Evolutionary conservation across 2,888 invertebrate species (phyloP), one percentile per base, ranked within the genome.

Genomic region (Cordilura impudica): DNA sequence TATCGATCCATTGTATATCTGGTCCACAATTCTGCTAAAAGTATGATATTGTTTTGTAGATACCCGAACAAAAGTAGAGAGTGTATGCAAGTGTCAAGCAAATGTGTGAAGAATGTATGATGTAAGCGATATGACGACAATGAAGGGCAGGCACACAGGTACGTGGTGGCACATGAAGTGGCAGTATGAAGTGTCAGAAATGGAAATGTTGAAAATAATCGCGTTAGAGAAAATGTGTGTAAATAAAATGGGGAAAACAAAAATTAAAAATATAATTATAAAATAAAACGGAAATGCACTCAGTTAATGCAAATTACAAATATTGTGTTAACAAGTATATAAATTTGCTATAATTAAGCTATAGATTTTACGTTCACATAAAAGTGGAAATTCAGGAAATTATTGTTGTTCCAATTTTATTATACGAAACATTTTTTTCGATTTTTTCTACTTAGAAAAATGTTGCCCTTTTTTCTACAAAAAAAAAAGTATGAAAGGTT

Each of bases 1-100:
- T 93, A 89, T 99, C 98, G 53, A 98, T 96, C 97, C 98, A 98
- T 81, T 94, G 94, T 7, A 98, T 94, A 84, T 98, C 98, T 0
- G 97, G 96, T 0, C 97, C 96, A 53, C 96, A 93, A 88, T 95
- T 95, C 94, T 94, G 90, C 86, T 91, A 90, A 88, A 87, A 86
- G 88, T 86, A 86, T 83, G 86, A 85, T 84, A 86, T 84, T 84
- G 85, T 87, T 83, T 87, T 86, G 87, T 88, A 79, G 75, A 75
- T 72, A 87, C 85, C 85, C 85, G 81, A 83, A 84, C 82, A 82
- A 47, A 66, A 71, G 47, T 51, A 54, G 18, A 12, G 63, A 51
- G 26, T 39, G 39, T 53, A 53, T 23, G 71, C 49, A 14, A 51
- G 21, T 31, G 47, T 61, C 8, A 66, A 77, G 72, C 51, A 21